Conservation (phyloP, 64 coral and sea anemone genomes). For the Stichodactyla mertensii region DNA sequence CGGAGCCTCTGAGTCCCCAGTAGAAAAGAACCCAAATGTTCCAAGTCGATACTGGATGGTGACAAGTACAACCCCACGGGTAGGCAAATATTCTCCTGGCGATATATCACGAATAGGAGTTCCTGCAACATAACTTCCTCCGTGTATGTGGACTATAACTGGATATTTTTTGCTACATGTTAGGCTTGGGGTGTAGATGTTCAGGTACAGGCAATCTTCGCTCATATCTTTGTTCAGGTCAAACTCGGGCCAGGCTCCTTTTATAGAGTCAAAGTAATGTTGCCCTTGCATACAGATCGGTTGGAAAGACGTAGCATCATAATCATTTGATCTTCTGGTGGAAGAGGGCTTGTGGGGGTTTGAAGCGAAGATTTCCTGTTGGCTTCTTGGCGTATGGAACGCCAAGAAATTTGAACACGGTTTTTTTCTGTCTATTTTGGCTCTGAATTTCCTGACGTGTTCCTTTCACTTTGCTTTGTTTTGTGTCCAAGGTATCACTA, state of each 20-base stretch:
- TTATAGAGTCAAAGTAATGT: conserved; percentile 20
- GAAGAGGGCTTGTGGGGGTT: conserved; percentile 15
- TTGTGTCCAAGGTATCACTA: not conserved
- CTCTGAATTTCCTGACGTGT: conserved; percentile 7
- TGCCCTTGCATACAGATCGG: conserved; percentile 52
- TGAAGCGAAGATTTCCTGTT: conserved; percentile 28
- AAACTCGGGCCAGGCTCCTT: conserved; percentile 51
- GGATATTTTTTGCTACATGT: conserved; percentile 23
- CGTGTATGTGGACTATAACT: conserved; percentile 75
- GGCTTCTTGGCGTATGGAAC: conserved; percentile 44
- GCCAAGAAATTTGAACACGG: conserved; percentile 50
- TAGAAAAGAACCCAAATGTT: conserved; percentile 70
- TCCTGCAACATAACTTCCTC: conserved; percentile 66
- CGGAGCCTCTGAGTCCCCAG: conserved; percentile 59
- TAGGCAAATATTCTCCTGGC: conserved; percentile 65
- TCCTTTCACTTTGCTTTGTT: conserved; percentile 32
- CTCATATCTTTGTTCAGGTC: conserved; percentile 29
- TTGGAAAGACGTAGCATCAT: conserved; percentile 60
- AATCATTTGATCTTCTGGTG: conserved; percentile 23
- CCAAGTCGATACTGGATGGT: conserved; percentile 78
- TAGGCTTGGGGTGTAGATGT: conserved; percentile 56
- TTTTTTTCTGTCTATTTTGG: conserved; percentile 10
- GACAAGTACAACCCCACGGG: conserved; percentile 57
- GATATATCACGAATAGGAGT: conserved; percentile 48
- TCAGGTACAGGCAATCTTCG: conserved; percentile 84